phyloP scores from a whole-genome alignment of 2,113 vertebrate species.

The Lepisosteus oculatus region DNA sequence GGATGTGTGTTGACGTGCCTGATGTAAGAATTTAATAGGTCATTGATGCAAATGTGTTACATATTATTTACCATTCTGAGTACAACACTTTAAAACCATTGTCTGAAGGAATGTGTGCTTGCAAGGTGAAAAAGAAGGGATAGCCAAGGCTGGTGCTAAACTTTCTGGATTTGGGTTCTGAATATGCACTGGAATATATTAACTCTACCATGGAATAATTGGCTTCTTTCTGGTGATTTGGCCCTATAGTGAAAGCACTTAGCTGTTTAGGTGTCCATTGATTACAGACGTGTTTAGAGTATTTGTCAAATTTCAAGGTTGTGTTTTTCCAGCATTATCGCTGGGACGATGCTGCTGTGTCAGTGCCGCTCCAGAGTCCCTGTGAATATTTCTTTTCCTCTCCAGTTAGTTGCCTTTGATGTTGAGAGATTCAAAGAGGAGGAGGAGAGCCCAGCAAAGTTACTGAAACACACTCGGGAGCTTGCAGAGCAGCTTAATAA shows the following conservation, averaged over 20 bases:
- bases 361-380: no score
- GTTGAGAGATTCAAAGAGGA: slow-evolving; percentile 87
- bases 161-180: no score
- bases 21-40: neutral
- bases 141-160: no score
- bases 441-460: slow-evolving; percentile 74
- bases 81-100: neutral
- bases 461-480: slow-evolving; percentile 86
- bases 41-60: neutral
- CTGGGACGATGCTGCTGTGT: no score
- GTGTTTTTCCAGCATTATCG: no score
- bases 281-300: no score
- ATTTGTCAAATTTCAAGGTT: no score
- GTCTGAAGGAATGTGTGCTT: neutral
- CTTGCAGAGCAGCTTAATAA: slow-evolving; percentile 91
- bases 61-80: neutral
- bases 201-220: no score
- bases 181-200: no score
- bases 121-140: no score
- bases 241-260: no score
- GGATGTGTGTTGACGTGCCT: neutral
- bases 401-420: slow-evolving; percentile 91
- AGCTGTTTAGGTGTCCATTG: neutral
- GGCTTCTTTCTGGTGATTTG: no score
- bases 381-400: slow-evolving; percentile 27